Conservation (phyloP, 2,888 invertebrate genomes). For the Ophion ventricosus region DNA sequence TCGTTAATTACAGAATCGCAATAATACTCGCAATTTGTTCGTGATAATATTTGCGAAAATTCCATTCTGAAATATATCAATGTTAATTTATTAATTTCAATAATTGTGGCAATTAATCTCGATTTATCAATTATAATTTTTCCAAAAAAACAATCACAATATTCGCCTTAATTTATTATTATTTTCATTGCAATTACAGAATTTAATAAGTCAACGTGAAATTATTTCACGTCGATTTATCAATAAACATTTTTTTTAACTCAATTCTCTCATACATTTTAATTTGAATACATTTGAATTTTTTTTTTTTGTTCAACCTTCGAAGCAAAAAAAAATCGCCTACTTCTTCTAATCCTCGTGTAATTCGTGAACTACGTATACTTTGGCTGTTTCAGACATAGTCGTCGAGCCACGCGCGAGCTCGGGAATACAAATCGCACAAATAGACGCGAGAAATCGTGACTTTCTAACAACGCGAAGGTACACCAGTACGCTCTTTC, state of each 20-base stretch:
- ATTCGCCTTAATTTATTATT: too few species aligned
- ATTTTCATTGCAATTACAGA: neutral
- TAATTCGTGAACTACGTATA: neutral
- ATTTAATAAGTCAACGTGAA: neutral
- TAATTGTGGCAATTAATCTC: too few species aligned
- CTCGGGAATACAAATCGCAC: neutral
- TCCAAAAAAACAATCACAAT: neutral
- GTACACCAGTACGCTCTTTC: neutral
- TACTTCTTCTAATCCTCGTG: neutral
- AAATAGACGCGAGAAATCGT: slow-evolving; percentile 24
- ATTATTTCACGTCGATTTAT: neutral
- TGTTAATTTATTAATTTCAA: too few species aligned
- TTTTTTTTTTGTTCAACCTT: neutral
- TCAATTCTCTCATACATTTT: too few species aligned
- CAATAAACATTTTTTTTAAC: neutral
- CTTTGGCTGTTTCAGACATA: slow-evolving; percentile 49
- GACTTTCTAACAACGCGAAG: slow-evolving; percentile 57
- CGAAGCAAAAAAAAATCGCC: neutral
- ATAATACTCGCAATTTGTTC: neutral
- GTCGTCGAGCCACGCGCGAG: neutral
- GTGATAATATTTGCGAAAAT: neutral
- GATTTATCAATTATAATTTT: neutral
- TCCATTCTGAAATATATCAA: too few species aligned
- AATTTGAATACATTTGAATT: too few species aligned
- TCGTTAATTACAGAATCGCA: neutral